Conservation (phyloP, 2,113 vertebrate species). For the Catharus fuscescens region DNA sequence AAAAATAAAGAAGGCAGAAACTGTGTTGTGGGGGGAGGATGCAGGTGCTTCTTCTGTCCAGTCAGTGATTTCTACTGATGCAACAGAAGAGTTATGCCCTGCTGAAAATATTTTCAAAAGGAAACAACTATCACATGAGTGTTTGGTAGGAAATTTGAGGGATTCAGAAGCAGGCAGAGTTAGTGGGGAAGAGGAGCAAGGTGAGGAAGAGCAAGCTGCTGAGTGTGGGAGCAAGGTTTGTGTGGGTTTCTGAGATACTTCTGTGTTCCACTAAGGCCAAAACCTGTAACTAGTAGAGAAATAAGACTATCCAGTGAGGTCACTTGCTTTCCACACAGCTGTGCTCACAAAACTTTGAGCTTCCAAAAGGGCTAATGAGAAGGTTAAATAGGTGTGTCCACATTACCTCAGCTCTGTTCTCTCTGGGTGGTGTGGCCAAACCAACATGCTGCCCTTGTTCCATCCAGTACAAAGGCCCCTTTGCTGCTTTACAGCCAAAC, state of each 20-base stretch:
- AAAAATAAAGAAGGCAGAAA: not conserved
- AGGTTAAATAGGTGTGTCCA: not conserved
- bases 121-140: not conserved
- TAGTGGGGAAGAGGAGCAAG: not conserved
- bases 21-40: accelerated
- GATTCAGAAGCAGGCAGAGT: not conserved
- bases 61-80: not conserved
- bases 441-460: not conserved
- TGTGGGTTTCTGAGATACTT: not conserved
- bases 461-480: not conserved
- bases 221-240: not conserved
- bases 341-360: not conserved
- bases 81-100: not conserved
- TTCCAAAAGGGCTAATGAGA: not conserved
- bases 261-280: not conserved
- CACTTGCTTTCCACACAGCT: not conserved
- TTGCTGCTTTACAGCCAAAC: not conserved
- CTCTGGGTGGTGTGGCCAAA: not conserved
- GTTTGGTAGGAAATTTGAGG: not conserved
- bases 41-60: not conserved
- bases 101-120: not conserved
- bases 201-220: not conserved
- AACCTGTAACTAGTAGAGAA: not conserved
- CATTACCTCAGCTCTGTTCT: not conserved
- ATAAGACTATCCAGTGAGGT: not conserved